Evolutionary conservation across 2,113 vertebrate species (phyloP), one percentile per base, ranked within the genome.

Genomic region (Calonectris borealis): DNA sequence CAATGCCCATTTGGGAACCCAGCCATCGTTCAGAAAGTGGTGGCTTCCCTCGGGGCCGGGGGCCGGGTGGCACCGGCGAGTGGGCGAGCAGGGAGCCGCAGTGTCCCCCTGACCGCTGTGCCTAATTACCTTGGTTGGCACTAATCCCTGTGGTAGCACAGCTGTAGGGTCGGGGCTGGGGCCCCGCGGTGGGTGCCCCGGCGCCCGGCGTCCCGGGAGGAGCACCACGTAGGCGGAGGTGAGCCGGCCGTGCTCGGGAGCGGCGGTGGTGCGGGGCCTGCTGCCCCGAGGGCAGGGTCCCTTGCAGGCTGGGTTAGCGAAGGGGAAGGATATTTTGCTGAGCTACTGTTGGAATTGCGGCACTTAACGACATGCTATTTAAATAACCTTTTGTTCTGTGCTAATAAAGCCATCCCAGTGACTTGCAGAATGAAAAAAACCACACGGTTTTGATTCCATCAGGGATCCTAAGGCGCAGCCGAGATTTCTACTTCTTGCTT

Each of bases 241-340:
- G 73, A 12, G 42, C 18, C 1, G 13, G 42, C 55, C 31, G 4
- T 4, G 38, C 38, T 26, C 13, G 3, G 29, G 65, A 34, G 40
- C 64, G 10, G 36, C 51, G 6, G 27, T 1, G 48, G 16, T 16
- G 21, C 9, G 4, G 1, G 4, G 46, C 29, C 0, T 6, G 46
- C 27, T 34, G 26, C 32, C 65, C 52, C 16, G 3, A 16, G n/a
- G 55, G 34, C 75, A 44, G 52, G 64, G 54, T 38, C 12, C 58
- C 49, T 27, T 6, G 34, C 10, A 11, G 38, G 24, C 76, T 34
- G 66, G 19, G 5, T 18, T 38, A 18, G 42, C 49, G 8, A 6
- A 62, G 24, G 49, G 48, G n/a, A 71, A 29, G 58, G 40, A 6
- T 19, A 8, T 88, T 48, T n/a, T 40, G 58, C 76, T 38, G 52